Base-by-base conservation (phyloP, 1,140 invertebrate species). In the Drosophila bocqueti region DNA sequence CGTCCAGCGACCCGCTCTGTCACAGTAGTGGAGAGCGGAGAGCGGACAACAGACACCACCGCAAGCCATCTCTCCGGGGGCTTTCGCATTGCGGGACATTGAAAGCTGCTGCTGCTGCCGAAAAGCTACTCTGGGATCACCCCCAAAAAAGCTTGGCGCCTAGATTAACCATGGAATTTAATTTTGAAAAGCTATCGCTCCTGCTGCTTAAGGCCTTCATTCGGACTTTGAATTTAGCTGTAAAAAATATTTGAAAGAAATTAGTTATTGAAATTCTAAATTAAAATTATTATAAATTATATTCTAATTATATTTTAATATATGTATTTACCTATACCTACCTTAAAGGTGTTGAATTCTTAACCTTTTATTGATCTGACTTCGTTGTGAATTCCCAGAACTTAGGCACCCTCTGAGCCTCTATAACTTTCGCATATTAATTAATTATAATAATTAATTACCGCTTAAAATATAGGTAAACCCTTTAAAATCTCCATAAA, bases 61-160 rank as follows among this genome's bases (percentile, higher is more conserved):
- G 52, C 65, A 52, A 60, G 36, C 49, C 52, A 34, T 57, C 49
- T 38, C 54, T 1, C 40, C n/a, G 9, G 34, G 46, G 52, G 52
- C 67, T 78, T 76, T 81, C 47, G 73, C 74, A 42, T 67, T 52
- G 71, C 79, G 84, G 83, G 83, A 86, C 65, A 79, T 66, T 71
- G 50, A 86, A 86, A 86, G 83, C 79, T 78, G 73, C 55, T 60
- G 73, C 55, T 60, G 31, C 13, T 54, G 52, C 40, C 16, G 24
- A 7, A 73, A 73, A 73, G 69, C 69, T 73, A 54, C 34, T 24
- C 24, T 52, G 58, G 54, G 58, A 62, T 61, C 26, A 42, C 38
- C 45, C 66, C 21, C 21, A 38, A 61, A 73, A 60, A 73, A 73
- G 69, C 69, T 73, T 60, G 31, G 29, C 40, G 21, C 29, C 29